phyloP scores from a whole-genome alignment of 30 jellyfish, hydroid and myxozoan species.

The Turritopsis dohrnii region DNA sequence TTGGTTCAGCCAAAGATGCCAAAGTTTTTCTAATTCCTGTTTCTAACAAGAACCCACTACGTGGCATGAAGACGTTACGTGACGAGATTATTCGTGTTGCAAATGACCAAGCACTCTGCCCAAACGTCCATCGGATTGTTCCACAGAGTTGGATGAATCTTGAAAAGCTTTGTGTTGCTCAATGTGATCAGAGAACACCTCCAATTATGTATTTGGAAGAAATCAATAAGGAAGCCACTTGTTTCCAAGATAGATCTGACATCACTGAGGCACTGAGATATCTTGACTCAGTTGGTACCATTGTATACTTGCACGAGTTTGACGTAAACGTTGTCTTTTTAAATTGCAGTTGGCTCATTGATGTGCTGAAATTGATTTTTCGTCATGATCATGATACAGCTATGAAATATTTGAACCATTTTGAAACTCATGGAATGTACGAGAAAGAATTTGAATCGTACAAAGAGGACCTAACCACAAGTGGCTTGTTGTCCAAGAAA shows the following conservation, averaged over 20 bases:
- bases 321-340: constrained; percentile 46
- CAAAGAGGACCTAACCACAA: constrained; percentile 26
- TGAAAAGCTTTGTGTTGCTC: constrained; percentile 38
- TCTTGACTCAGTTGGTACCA: constrained; percentile 57
- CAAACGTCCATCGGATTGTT: constrained; percentile 44
- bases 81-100: constrained; percentile 64
- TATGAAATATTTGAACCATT: constrained; percentile 16
- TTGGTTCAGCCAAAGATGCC: neutral
- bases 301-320: constrained; percentile 32
- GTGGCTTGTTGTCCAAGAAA: constrained; percentile 40
- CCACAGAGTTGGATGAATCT: constrained; percentile 60
- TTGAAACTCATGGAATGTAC: neutral
- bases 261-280: constrained; percentile 46
- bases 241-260: constrained; percentile 11
- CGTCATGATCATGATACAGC: constrained; percentile 42
- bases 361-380: constrained; percentile 42
- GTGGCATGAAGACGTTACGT: constrained; percentile 37
- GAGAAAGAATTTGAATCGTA: constrained; percentile 44
- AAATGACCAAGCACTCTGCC: constrained; percentile 38
- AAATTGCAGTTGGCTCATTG: constrained; percentile 53
- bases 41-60: constrained; percentile 40
- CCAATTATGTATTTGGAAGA: constrained; percentile 43
- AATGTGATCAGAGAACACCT: constrained; percentile 11
- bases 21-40: constrained; percentile 48
- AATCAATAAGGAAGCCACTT: neutral